Conservation (phyloP, 1,140 invertebrate genomes). For the Portunus trituberculatus region DNA sequence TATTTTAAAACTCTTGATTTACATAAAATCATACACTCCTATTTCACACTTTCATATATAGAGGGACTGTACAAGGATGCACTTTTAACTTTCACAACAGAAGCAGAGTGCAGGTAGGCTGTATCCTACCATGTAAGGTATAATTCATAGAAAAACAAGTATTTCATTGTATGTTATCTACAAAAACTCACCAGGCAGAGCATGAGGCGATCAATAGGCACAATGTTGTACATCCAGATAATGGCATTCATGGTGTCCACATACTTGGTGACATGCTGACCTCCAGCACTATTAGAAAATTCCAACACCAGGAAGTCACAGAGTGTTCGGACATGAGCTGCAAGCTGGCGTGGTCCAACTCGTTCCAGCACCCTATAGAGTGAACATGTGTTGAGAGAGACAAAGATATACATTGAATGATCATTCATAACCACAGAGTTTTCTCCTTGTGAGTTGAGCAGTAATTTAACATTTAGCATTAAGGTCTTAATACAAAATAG, state of each 20-base stretch:
- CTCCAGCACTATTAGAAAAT: constrained; percentile 86
- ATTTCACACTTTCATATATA: too few species aligned
- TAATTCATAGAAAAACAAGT: background rate
- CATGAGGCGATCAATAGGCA: constrained; percentile 89
- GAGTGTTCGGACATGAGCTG: constrained; percentile 94
- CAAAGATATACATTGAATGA: too few species aligned
- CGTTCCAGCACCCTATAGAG: constrained; percentile 91
- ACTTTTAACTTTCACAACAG: background rate
- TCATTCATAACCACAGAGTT: too few species aligned
- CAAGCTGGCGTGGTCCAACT: constrained; percentile 93
- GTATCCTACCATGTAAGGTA: background rate
- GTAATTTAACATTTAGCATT: too few species aligned
- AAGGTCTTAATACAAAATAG: too few species aligned
- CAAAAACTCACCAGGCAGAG: constrained; percentile 81
- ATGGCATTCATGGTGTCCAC: constrained; percentile 97
- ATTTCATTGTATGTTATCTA: background rate
- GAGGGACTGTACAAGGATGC: too few species aligned
- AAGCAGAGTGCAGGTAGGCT: background rate
- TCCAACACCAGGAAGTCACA: constrained; percentile 97
- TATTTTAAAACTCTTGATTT: too few species aligned
- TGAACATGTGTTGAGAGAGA: background rate
- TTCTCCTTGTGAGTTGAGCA: too few species aligned
- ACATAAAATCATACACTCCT: too few species aligned
- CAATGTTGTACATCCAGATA: constrained; percentile 98
- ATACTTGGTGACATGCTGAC: constrained; percentile 93